phyloP scores from a whole-genome alignment of 1,140 invertebrate genomes.

The Plectrocnemia conspersa region DNA sequence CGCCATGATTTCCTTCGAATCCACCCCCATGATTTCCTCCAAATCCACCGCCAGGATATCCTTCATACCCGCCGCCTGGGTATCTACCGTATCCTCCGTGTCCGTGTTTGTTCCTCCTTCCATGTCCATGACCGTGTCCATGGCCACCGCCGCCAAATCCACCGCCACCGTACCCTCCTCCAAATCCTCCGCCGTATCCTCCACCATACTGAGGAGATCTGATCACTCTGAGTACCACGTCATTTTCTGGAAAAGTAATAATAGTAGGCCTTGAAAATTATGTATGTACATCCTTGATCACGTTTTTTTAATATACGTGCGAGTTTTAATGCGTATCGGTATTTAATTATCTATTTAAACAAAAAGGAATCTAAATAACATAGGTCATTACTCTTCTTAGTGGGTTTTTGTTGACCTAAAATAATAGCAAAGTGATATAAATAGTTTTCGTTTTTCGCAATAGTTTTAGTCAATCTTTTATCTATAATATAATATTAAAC shows the following conservation, averaged over 20 bases:
- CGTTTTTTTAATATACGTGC: too few relatives aligned
- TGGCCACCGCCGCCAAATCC: background rate
- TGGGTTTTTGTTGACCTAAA: too few relatives aligned
- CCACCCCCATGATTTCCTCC: conserved; percentile 6
- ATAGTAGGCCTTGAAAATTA: too few relatives aligned
- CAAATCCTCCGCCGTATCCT: background rate
- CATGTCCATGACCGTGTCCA: background rate
- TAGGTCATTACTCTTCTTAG: too few relatives aligned
- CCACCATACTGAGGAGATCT: conserved; percentile 1
- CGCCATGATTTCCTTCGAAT: conserved; percentile 5
- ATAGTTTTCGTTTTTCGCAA: too few relatives aligned
- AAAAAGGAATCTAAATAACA: too few relatives aligned
- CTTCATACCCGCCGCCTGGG: background rate
- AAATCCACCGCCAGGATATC: conserved; percentile 1
- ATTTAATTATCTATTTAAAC: too few relatives aligned
- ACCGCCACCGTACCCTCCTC: conserved; percentile 11
- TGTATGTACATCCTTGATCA: too few relatives aligned
- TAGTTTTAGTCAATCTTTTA: too few relatives aligned
- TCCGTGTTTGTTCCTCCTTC: background rate
- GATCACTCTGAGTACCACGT: background rate
- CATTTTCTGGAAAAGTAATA: background rate
- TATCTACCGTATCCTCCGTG: conserved; percentile 10
- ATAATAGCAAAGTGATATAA: too few relatives aligned
- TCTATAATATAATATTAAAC: too few relatives aligned
- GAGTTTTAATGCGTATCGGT: too few relatives aligned